Conservation (phyloP, 1,140 invertebrate genomes). For the Papilio xuthus region DNA sequence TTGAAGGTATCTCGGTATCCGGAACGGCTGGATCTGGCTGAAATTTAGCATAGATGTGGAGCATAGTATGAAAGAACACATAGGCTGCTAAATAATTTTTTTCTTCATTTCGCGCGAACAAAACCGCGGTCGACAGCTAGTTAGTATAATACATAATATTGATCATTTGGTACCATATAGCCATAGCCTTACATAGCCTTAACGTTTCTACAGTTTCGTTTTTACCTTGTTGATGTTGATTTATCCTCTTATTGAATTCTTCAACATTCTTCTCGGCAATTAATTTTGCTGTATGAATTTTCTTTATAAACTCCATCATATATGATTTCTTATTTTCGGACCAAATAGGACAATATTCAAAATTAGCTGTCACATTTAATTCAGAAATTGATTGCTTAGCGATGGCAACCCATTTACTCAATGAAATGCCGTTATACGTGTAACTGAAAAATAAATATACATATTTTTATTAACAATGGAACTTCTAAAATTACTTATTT, state of each 20-base stretch:
- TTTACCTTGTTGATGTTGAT: constrained; percentile 59
- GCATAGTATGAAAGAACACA: not conserved
- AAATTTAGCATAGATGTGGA: no score
- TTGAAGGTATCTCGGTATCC: no score
- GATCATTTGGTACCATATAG: not conserved
- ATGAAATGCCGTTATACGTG: constrained; percentile 73
- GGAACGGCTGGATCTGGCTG: no score
- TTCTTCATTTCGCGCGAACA: no score
- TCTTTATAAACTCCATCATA: constrained; percentile 63
- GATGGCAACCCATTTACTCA: constrained; percentile 70
- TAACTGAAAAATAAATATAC: constrained; percentile 69
- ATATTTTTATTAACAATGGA: constrained; percentile 27
- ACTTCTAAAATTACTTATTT: not conserved
- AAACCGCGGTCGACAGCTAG: no score
- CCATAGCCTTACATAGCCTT: not conserved
- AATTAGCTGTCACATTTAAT: constrained; percentile 64
- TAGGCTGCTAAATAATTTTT: no score
- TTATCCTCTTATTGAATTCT: constrained; percentile 57
- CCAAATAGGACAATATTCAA: constrained; percentile 72
- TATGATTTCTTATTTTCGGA: constrained; percentile 59
- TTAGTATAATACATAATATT: no score
- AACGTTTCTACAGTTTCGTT: not conserved
- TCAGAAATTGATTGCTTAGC: constrained; percentile 74
- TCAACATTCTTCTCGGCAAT: constrained; percentile 61
- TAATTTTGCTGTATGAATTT: constrained; percentile 59